Conservation (phyloP, 2,888 invertebrate genomes). For the Opisthograptis luteolata region DNA sequence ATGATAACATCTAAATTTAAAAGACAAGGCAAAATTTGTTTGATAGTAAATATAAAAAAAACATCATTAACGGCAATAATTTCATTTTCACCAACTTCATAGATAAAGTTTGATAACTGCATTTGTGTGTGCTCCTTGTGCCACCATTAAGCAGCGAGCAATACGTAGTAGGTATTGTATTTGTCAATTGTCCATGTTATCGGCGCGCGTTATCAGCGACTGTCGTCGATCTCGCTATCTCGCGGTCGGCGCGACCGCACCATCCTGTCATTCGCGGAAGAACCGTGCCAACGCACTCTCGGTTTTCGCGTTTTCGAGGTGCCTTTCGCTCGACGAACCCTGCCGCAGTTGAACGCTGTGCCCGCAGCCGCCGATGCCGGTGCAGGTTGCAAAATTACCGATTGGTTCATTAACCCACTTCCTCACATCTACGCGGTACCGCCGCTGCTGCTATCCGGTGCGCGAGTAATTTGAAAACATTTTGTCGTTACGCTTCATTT, state of each 20-base stretch:
- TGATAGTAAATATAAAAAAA: no score
- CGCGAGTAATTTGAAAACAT: conserved; percentile 61
- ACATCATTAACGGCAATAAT: no score
- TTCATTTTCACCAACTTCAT: neutral
- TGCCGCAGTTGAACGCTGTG: conserved; percentile 65
- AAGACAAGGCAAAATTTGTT: no score
- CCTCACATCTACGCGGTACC: conserved; percentile 52
- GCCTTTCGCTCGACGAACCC: conserved; percentile 69
- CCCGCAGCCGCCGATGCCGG: conserved; percentile 59
- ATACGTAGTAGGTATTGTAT: conserved; percentile 30
- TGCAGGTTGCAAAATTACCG: conserved; percentile 74
- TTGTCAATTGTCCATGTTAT: conserved; percentile 62
- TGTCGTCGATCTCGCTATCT: conserved; percentile 76
- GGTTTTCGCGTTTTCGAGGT: conserved; percentile 70
- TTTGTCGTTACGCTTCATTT: conserved; percentile 42
- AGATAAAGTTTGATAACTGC: conserved; percentile 9
- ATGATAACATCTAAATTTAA: no score
- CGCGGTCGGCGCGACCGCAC: conserved; percentile 62
- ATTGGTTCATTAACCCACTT: conserved; percentile 75
- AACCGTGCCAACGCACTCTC: conserved; percentile 75
- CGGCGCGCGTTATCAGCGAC: conserved; percentile 67
- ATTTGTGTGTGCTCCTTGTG: conserved; percentile 5
- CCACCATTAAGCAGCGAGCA: conserved; percentile 8
- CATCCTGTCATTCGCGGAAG: conserved; percentile 75
- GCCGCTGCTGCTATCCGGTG: conserved; percentile 53